These are phyloP conservation scores for Gallinago media DNA, from an alignment of 2,113 vertebrate species.

Conservation along the genomic window DNA sequence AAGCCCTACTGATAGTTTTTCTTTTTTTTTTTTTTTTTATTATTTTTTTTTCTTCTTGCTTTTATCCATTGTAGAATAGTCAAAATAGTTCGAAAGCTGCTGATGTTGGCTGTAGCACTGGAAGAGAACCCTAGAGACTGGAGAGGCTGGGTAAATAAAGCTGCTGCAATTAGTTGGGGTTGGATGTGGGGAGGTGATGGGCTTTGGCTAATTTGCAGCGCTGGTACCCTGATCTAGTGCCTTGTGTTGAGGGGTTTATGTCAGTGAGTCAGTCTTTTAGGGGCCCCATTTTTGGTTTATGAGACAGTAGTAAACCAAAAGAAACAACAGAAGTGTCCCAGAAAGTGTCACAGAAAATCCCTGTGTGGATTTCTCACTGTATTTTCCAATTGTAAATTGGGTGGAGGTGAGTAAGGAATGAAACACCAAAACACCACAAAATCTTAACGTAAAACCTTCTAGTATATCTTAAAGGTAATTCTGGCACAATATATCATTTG, in stretches of 20 bases:
- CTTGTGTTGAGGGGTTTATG: too few relatives aligned
- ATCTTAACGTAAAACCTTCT: background rate
- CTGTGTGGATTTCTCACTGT: background rate
- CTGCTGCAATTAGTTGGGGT: background rate
- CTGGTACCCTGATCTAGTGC: rapidly evolving
- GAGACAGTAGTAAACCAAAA: background rate
- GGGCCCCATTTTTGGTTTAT: background rate
- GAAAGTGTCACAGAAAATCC: too few relatives aligned
- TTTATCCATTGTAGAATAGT: background rate
- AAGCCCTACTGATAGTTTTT: too few relatives aligned
- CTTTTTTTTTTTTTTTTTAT: background rate
- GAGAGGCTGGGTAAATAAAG: background rate
- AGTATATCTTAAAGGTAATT: background rate
- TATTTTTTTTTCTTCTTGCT: background rate
- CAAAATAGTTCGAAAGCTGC: background rate
- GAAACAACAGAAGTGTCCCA: background rate
- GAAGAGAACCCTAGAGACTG: too few relatives aligned
- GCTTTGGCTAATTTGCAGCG: background rate
- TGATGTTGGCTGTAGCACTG: rapidly evolving
- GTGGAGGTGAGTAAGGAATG: background rate
- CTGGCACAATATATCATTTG: rapidly evolving
- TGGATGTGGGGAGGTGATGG: background rate
- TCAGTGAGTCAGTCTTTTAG: background rate
- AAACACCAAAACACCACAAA: background rate
- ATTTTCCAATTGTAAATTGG: background rate